Conservation (phyloP, 2,113 vertebrate species). For the Etheostoma cragini region DNA sequence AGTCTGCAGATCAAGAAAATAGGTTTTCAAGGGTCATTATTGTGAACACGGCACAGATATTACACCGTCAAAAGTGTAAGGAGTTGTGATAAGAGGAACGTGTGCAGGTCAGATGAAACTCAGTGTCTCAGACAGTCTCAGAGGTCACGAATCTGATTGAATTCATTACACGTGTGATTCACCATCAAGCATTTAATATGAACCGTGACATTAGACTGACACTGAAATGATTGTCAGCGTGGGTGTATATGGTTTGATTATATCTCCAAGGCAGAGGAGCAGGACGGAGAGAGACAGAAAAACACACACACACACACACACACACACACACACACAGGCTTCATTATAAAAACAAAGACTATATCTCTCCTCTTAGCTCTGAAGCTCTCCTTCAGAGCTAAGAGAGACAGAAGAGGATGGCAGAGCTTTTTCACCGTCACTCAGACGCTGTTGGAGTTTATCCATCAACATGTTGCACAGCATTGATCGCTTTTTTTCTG, state of each 20-base stretch:
- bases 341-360: slow-evolving; percentile 37
- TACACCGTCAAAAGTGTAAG: slow-evolving; percentile 11
- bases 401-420: slow-evolving; percentile 24
- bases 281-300: background rate
- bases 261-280: slow-evolving; percentile 38
- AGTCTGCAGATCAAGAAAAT: background rate
- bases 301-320: background rate
- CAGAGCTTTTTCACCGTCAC: slow-evolving; percentile 29
- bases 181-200: slow-evolving; percentile 58
- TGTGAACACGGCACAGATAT: slow-evolving; percentile 43
- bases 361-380: slow-evolving; percentile 11
- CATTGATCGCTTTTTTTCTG: slow-evolving; percentile 34
- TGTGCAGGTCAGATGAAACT: slow-evolving; percentile 41
- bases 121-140: background rate
- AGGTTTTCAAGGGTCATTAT: slow-evolving; percentile 34
- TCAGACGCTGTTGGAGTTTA: slow-evolving; percentile 54
- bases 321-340: background rate
- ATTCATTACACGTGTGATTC: slow-evolving; percentile 65
- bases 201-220: slow-evolving; percentile 65
- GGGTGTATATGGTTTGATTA: slow-evolving; percentile 49
- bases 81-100: slow-evolving; percentile 39
- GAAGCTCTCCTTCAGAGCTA: slow-evolving; percentile 6
- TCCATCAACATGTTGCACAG: slow-evolving; percentile 50
- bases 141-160: slow-evolving; percentile 59
- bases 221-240: slow-evolving; percentile 35